These are phyloP conservation scores for Bactericera cockerelli DNA, from an alignment of 1,140 invertebrate genomes.

Conservation along the genomic window DNA sequence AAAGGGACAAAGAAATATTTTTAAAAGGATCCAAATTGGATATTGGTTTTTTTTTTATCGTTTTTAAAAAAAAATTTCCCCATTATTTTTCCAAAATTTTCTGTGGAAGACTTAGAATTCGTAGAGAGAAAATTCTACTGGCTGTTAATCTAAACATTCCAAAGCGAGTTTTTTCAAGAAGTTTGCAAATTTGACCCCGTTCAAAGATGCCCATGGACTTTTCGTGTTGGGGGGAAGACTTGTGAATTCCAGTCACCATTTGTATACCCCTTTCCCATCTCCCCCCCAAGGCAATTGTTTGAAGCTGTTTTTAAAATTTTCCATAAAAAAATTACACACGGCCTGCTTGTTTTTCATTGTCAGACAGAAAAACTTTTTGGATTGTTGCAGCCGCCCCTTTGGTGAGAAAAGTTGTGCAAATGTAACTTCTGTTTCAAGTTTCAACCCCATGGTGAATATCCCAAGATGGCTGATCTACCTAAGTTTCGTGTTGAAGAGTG, in stretches of 20 bases:
- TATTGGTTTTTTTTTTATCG: background rate
- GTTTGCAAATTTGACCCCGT: background rate
- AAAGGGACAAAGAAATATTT: background rate
- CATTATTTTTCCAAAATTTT: background rate
- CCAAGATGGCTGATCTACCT: slow-evolving; percentile 22
- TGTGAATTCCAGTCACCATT: background rate
- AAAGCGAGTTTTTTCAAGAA: background rate
- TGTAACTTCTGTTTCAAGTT: slow-evolving; percentile 20
- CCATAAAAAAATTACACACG: slow-evolving; percentile 25
- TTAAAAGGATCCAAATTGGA: slow-evolving; percentile 10
- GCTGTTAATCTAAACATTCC: background rate
- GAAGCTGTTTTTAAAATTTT: background rate
- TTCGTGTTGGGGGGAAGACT: background rate
- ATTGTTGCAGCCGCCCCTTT: slow-evolving; percentile 21
- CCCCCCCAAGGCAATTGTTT: background rate
- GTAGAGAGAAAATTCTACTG: background rate
- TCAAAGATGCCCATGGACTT: background rate
- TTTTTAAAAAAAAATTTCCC: background rate
- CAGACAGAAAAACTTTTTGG: slow-evolving; percentile 25
- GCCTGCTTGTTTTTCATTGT: slow-evolving; percentile 22
- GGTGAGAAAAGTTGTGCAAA: slow-evolving; percentile 18
- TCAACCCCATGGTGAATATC: slow-evolving; percentile 14
- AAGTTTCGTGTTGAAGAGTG: slow-evolving; percentile 11
- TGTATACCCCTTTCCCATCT: background rate
- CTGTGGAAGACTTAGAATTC: background rate